A percentile compares a stretch with the other conserved stretches of the same genome.
These are phyloP conservation scores for Sarcophaga subvicina DNA, from an alignment of 2,888 invertebrate genomes.

Conservation along the genomic window DNA sequence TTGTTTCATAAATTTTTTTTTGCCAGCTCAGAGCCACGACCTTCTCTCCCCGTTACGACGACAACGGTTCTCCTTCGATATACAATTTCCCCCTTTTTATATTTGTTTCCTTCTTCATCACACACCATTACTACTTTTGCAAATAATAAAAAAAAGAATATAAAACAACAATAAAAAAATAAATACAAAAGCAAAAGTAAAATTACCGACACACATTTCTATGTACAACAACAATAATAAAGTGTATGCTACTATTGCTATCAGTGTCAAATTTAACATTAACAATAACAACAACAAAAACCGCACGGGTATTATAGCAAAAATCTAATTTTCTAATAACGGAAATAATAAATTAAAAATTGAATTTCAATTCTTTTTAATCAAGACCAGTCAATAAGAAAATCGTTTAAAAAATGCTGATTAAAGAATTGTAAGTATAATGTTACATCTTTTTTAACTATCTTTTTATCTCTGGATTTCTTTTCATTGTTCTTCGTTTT, in stretches of 20 bases:
- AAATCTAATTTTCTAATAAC: neutral
- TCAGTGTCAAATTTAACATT: constrained; percentile 54
- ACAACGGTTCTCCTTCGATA: constrained; percentile 58
- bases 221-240: constrained; percentile 49
- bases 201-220: constrained; percentile 11
- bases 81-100: constrained; percentile 60
- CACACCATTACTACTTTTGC: constrained; percentile 44
- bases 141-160: neutral
- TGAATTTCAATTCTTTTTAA: constrained; percentile 33
- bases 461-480: neutral
- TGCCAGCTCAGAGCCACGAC: constrained; percentile 67
- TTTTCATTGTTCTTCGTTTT: constrained; percentile 1
- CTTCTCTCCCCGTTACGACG: constrained; percentile 63
- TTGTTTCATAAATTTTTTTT: constrained; percentile 47
- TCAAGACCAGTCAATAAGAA: constrained; percentile 29
- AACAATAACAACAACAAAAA: constrained; percentile 13
- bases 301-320: constrained; percentile 10
- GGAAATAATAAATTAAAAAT: neutral
- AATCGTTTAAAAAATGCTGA: constrained; percentile 75
- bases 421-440: constrained; percentile 78
- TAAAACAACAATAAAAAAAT: constrained; percentile 33
- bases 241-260: constrained; percentile 60
- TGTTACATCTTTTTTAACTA: neutral
- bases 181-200: constrained; percentile 13
- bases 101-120: constrained; percentile 62